A percentile compares a stretch with the other conserved stretches of the same genome.
Conservation (phyloP, 2,797 vertebrate species). For the Siniperca undulata region DNA sequence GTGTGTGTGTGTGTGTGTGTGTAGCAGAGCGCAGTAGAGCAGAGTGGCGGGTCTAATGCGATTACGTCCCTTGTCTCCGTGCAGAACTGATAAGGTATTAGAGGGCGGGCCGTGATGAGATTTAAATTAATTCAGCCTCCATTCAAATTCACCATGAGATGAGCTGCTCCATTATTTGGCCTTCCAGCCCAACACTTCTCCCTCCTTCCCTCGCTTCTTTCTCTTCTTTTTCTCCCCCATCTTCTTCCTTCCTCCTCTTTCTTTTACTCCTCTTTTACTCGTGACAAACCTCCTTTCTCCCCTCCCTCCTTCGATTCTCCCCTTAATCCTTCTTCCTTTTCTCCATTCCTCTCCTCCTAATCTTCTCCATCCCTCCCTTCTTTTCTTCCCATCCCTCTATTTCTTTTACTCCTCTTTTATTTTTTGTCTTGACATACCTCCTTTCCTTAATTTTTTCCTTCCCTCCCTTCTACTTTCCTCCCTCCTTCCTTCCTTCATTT, state of each 20-base stretch:
- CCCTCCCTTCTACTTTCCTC: background rate
- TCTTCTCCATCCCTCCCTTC: background rate
- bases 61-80: constrained; percentile 83
- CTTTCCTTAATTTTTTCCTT: background rate
- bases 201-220: constrained; percentile 6
- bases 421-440: background rate
- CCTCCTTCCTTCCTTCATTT: too few species aligned
- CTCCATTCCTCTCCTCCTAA: background rate
- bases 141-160: constrained; percentile 81
- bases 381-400: background rate
- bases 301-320: background rate
- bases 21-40: constrained; percentile 61
- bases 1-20: constrained; percentile 52
- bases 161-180: constrained; percentile 74
- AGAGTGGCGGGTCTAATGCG: constrained; percentile 78
- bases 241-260: constrained; percentile 13
- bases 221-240: background rate
- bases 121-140: constrained; percentile 85
- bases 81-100: constrained; percentile 84
- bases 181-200: constrained; percentile 58
- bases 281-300: too few species aligned
- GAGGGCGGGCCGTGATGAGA: constrained; percentile 81
- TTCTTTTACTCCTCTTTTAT: background rate
- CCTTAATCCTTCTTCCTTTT: background rate
- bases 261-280: constrained; percentile 13